Base-by-base conservation (phyloP, 2,888 invertebrate genomes). In the Apotomis turbidana region DNA sequence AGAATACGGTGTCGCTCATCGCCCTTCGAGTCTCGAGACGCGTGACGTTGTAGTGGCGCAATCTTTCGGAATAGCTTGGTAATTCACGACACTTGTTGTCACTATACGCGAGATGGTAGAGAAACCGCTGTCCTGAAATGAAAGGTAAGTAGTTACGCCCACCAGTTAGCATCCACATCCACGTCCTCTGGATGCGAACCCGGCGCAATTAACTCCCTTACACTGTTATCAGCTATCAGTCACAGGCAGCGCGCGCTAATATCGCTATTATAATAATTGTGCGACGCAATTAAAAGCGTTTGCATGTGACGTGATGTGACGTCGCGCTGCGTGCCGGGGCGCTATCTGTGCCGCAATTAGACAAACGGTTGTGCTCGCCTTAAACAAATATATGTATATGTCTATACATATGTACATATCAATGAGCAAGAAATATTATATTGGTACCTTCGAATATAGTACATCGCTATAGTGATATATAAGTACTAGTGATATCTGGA, bases 191-290 rank as follows among this genome's bases (percentile, higher is more conserved):
- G 55, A 46, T 36, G 44, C 15, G 55, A 55, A 55, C 55, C 55
- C 4, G 12, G 15, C 8, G 49, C 67, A 67, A 66, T 60, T 63
- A 70, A 36, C 41, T 49, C 41, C 49, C 46, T n/a, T 4, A 36
- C 38, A 49, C 49, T 49, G 49, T 38, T 71, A 71, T 71, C 71
- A 61, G 61, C 27, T 68, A 72, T 72, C 72, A 63, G 72, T 72
- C 72, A 72, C 72, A 72, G 68, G 38, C 62, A 27, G 63, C 72
- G 72, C 67, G 68, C 72, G 63, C 57, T 68, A 72, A 72, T 72
- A 66, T 66, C 54, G 38, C 27, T n/a, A 72, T 72, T 72, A 72
- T 68, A 68, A 68, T 72, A 72, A 72, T 72, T 71, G 71, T 36
- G 66, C 66, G 63, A 54, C 58, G 72, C 67, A 71, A 72, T 72